Evolutionary conservation across 2,113 vertebrate genomes (phyloP), one percentile per base, ranked within the genome.

Genomic region (Macrotus californicus): DNA sequence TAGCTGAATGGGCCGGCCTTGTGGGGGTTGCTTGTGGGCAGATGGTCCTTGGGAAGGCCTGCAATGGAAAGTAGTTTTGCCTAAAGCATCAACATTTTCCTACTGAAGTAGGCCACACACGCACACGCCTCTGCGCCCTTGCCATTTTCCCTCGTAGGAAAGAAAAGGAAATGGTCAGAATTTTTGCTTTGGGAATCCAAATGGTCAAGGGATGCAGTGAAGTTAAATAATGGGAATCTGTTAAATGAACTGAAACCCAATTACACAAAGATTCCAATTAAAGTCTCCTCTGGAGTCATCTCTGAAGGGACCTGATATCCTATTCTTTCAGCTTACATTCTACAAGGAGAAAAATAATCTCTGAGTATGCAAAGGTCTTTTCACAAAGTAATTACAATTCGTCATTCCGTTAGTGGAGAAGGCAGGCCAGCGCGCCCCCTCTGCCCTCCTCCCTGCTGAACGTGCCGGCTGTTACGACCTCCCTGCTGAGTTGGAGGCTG

Each of bases 11-110:
- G 5, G 3, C n/a, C 9, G 13, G 43, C 48, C 39, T 64, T 52
- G 48, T 0, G 0, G 21, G 29, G 24, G 24, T 48, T 29, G 50
- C 82, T 77, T 87, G 19, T 59, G 29, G 26, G 81, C 3, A 36
- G 54, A 69, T 39, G 26, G 22, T 31, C 67, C 46, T 72, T 52
- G 67, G 59, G 36, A 39, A 76, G 75, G 41, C 81, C 24, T 81
- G n/a, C 79, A 79, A 69, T n/a, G 36, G 52, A 64, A 91, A 39
- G 12, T 36, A 8, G 8, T 36, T 96, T 83, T 96, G 86, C 76
- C 39, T 31, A 54, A 91, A 79, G 59, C 36, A 34, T 16, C 92
- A 76, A 73, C 6, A 11, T 67, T 67, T 66, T 80, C 43, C 43
- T 79, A 11, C 81, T 46, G 29, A 93, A 81, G 31, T 36, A 54